These are phyloP conservation scores for Melanerpes aurifrons DNA, from an alignment of 2,113 vertebrate genomes.

Conservation along the genomic window DNA sequence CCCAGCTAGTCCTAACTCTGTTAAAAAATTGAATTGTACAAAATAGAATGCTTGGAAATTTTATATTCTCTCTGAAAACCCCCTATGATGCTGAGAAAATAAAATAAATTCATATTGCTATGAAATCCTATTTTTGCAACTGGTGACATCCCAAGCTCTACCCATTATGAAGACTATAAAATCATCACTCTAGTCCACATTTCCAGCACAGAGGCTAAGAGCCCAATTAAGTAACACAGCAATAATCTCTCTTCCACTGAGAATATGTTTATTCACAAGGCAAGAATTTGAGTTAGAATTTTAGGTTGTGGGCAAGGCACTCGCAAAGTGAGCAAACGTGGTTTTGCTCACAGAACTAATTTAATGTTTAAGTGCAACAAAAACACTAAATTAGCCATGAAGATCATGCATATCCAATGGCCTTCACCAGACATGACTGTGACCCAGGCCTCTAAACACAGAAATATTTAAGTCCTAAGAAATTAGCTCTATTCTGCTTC, in stretches of 20 bases:
- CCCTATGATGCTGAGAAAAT: slow-evolving; percentile 53
- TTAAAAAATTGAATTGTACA: slow-evolving; percentile 54
- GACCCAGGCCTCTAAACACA: slow-evolving; percentile 65
- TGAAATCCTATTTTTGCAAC: slow-evolving; percentile 64
- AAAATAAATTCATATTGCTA: slow-evolving; percentile 71
- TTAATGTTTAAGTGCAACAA: slow-evolving; percentile 73
- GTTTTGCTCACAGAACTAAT: slow-evolving; percentile 71
- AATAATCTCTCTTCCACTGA: slow-evolving; percentile 59
- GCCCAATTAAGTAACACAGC: slow-evolving; percentile 52
- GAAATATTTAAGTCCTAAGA: slow-evolving; percentile 44
- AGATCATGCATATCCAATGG: slow-evolving; percentile 67
- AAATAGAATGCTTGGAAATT: slow-evolving; percentile 48
- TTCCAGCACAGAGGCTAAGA: slow-evolving; percentile 38
- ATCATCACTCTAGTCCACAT: not conserved
- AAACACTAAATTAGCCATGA: slow-evolving; percentile 73
- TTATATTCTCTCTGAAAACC: slow-evolving; percentile 39
- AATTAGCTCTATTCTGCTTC: slow-evolving; percentile 41
- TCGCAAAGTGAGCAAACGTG: slow-evolving; percentile 72
- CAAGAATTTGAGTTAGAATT: slow-evolving; percentile 75
- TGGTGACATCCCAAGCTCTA: slow-evolving; percentile 39
- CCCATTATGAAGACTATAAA: not conserved
- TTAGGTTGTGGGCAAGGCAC: slow-evolving; percentile 76
- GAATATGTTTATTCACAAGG: slow-evolving; percentile 74
- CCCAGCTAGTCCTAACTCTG: slow-evolving; percentile 11
- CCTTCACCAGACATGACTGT: slow-evolving; percentile 65